These are phyloP conservation scores for Leptinotarsa undecemlineata DNA, from an alignment of 1,140 invertebrate genomes.

Conservation along the genomic window DNA sequence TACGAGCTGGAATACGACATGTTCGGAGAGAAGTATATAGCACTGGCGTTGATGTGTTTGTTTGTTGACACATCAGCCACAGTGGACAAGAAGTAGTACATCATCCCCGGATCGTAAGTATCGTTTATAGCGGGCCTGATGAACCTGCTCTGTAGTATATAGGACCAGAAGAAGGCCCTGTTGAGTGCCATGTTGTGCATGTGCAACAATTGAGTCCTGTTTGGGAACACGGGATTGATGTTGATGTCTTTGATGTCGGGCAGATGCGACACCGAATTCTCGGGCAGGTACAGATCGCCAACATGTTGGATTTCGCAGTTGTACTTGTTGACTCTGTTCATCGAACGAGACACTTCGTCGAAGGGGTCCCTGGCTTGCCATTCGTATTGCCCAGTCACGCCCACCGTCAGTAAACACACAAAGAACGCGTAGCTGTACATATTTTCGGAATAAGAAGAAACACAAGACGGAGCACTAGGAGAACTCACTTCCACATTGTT, in stretches of 20 bases:
- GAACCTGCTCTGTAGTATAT: constrained; percentile 89
- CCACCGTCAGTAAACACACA: constrained; percentile 53
- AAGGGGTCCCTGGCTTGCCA: constrained; percentile 87
- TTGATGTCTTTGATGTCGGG: constrained; percentile 95
- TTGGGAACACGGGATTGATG: constrained; percentile 93
- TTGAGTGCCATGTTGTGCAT: constrained; percentile 95
- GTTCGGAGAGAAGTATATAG: constrained; percentile 93
- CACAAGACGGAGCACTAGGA: not conserved
- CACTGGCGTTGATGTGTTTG: constrained; percentile 89
- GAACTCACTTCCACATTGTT: not conserved
- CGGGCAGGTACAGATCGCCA: constrained; percentile 81
- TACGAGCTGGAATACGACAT: constrained; percentile 94
- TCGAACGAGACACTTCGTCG: constrained; percentile 80
- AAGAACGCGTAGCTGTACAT: not conserved
- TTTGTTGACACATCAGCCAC: constrained; percentile 94
- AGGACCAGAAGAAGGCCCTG: constrained; percentile 94
- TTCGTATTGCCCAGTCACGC: constrained; percentile 81
- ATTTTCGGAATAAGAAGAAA: not conserved
- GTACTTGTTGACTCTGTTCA: constrained; percentile 78
- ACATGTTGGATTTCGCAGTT: constrained; percentile 88
- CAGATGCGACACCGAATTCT: constrained; percentile 84
- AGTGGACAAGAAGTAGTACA: constrained; percentile 96
- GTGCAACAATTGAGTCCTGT: constrained; percentile 89
- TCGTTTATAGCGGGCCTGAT: constrained; percentile 88
- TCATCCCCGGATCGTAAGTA: constrained; percentile 94